Percentiles rank a stretch among this genome's conserved stretches.
Evolutionary conservation across 2,888 invertebrate genomes (phyloP).

Genomic region (Schrankia costaestrigalis): DNA sequence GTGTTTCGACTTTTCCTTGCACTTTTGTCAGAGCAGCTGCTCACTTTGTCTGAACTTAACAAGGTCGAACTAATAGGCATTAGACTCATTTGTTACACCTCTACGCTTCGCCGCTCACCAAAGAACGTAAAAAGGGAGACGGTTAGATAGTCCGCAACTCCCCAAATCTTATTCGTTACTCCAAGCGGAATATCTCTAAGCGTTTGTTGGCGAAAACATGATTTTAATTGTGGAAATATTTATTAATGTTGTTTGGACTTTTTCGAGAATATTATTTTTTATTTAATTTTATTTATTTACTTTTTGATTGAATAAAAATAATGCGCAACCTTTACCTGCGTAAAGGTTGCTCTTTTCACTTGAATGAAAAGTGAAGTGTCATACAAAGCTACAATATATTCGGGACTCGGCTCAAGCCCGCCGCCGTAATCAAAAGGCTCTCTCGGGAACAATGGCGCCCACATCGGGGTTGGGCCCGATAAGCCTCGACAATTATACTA

Average conservation of each 20-base stretch:
- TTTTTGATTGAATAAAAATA: constrained; percentile 36
- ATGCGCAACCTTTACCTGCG: too few relatives aligned
- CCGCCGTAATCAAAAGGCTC: constrained; percentile 77
- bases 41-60: constrained; percentile 71
- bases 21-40: constrained; percentile 54
- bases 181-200: constrained; percentile 27
- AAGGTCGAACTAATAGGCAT: constrained; percentile 73
- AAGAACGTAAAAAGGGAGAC: constrained; percentile 61
- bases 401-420: constrained; percentile 61
- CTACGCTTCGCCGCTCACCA: constrained; percentile 64
- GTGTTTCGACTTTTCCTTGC: constrained; percentile 51
- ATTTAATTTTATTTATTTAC: constrained; percentile 14
- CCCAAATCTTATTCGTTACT: constrained; percentile 47
- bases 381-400: constrained; percentile 76
- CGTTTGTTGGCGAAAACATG: constrained; percentile 24
- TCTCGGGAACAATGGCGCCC: constrained; percentile 78
- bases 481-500: constrained; percentile 80
- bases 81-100: constrained; percentile 72
- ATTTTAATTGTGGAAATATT: constrained; percentile 22
- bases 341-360: constrained; percentile 66
- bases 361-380: constrained; percentile 73
- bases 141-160: constrained; percentile 49
- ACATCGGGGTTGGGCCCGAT: constrained; percentile 75
- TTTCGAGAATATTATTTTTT: constrained; percentile 6
- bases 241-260: constrained; percentile 13